These are phyloP conservation scores for Nannospalax galili DNA, from an alignment of 2,113 vertebrate species.

Conservation along the genomic window DNA sequence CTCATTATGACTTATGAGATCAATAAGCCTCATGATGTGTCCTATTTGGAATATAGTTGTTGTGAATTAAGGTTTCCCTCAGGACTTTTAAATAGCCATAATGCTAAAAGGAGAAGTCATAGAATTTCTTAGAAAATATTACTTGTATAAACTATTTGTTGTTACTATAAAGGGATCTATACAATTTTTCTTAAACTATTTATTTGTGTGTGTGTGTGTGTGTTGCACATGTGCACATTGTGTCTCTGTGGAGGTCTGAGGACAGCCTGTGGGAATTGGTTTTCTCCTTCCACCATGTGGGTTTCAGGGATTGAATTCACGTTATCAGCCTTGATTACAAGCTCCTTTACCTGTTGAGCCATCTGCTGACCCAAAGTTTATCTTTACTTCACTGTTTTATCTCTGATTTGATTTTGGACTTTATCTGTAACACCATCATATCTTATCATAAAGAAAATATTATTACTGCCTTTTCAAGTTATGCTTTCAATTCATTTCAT, in stretches of 20 bases:
- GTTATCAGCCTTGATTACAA: not conserved
- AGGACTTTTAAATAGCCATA: not conserved
- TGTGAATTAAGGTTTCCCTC: not conserved
- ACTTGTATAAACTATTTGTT: not conserved
- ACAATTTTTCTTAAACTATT: conserved; percentile 10
- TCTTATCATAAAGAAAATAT: conserved; percentile 1
- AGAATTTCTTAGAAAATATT: conserved; percentile 18
- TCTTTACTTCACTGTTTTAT: not conserved
- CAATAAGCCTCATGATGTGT: not conserved
- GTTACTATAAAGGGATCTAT: not conserved
- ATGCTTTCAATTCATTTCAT: conserved; percentile 25
- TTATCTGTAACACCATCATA: not conserved
- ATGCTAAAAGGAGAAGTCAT: not conserved
- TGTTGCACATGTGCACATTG: not conserved
- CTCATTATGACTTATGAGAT: not conserved
- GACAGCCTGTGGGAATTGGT: not conserved
- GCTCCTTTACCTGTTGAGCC: not conserved
- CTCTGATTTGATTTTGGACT: conserved; percentile 19
- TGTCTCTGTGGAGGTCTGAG: not conserved
- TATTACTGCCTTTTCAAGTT: not conserved
- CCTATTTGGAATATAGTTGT: not conserved
- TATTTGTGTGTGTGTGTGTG: not conserved
- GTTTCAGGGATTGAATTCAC: not conserved
- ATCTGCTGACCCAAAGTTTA: not conserved
- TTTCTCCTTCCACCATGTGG: not conserved